Percentiles rank a stretch among this genome's conserved stretches.
These are phyloP conservation scores for Caenorhabditis briggsae DNA, from an alignment of 1,140 invertebrate species.

Conservation along the genomic window DNA sequence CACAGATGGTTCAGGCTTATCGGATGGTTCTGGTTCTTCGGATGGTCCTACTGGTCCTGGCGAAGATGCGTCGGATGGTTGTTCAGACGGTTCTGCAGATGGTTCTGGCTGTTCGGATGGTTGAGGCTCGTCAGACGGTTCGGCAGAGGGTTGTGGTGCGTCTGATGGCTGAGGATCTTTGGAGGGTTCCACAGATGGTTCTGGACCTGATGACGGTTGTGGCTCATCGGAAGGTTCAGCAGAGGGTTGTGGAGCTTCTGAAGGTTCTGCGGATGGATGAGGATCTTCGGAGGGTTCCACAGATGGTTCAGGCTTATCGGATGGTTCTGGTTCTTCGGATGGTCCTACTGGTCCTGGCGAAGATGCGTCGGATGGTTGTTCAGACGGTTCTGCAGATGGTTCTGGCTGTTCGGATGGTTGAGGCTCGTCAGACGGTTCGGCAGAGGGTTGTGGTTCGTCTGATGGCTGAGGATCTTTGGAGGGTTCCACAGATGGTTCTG, in stretches of 20 bases:
- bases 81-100: not conserved
- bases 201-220: not conserved
- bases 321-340: not conserved
- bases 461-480: not conserved
- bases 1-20: slow-evolving; percentile 3
- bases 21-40: not conserved
- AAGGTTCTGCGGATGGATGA: no score
- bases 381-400: not conserved
- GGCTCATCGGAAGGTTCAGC: slow-evolving; percentile 10
- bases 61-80: no score
- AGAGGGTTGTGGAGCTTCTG: not conserved
- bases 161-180: not conserved
- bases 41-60: not conserved
- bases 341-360: not conserved
- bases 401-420: not conserved
- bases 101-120: slow-evolving; percentile 4
- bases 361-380: no score
- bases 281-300: no score
- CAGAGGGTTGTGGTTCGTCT: not conserved
- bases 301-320: slow-evolving; percentile 7
- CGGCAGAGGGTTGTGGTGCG: not conserved
- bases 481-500: not conserved
- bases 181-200: not conserved
- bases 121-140: not conserved
- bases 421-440: not conserved